A percentile compares a stretch with the other conserved stretches of the same genome.
Evolutionary conservation across 2,113 vertebrate species (phyloP).

Genomic region (Suncus etruscus): DNA sequence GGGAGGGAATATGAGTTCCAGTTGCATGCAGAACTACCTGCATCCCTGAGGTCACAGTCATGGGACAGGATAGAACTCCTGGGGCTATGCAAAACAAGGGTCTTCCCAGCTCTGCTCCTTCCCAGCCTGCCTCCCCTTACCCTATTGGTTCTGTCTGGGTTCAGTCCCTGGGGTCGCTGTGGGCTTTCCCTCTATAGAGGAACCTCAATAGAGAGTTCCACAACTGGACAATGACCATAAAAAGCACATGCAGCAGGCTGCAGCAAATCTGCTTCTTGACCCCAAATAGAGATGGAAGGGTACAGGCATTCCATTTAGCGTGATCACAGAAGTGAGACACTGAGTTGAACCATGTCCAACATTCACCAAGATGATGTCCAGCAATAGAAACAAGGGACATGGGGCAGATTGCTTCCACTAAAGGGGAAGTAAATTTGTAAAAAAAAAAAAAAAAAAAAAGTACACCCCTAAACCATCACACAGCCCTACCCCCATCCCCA

Average conservation of each 20-base stretch:
- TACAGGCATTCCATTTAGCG: neutral
- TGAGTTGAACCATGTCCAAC: neutral
- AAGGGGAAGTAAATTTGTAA: no score
- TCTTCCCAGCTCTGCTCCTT: neutral
- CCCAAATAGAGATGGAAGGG: neutral
- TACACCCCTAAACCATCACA: no score
- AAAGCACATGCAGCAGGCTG: no score
- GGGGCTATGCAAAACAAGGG: no score
- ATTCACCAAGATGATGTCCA: neutral
- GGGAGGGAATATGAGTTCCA: neutral
- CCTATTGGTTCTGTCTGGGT: neutral
- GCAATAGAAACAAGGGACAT: neutral
- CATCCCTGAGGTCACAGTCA: neutral
- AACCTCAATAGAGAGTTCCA: neutral
- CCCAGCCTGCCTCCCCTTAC: accelerated
- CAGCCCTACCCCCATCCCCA: no score
- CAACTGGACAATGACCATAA: neutral
- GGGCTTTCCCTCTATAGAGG: neutral
- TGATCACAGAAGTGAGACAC: neutral
- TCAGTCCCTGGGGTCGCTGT: neutral
- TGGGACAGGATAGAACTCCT: neutral
- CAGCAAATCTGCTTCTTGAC: no score
- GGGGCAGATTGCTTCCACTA: neutral
- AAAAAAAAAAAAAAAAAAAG: no score
- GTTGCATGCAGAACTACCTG: neutral